phyloP scores from a whole-genome alignment of 2,797 vertebrate genomes.

The Scyliorhinus canicula region DNA sequence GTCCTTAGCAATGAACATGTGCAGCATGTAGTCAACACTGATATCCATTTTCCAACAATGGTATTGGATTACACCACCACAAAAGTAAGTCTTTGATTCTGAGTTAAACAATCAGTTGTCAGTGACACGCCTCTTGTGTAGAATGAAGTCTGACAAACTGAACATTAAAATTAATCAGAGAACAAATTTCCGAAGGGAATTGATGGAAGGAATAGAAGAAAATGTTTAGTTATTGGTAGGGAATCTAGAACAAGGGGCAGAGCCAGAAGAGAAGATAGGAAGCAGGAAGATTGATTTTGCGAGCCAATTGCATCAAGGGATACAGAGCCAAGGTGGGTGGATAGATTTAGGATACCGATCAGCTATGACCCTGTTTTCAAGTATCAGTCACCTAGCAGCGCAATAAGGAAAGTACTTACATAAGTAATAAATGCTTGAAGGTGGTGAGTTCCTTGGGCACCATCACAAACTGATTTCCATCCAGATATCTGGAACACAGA shows the following conservation, averaged over 20 bases:
- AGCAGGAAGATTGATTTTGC: not conserved
- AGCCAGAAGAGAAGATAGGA: not conserved
- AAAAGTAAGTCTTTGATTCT: not conserved
- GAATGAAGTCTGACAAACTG: not conserved
- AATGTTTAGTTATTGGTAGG: too few relatives aligned
- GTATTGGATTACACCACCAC: not conserved
- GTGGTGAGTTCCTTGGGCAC: slow-evolving; percentile 90
- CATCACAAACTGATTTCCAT: slow-evolving; percentile 93
- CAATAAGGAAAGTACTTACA: slow-evolving; percentile 70
- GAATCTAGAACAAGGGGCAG: not conserved
- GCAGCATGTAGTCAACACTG: not conserved
- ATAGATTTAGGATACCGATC: not conserved
- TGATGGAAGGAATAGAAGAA: not conserved
- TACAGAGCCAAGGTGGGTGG: not conserved
- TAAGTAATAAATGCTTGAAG: slow-evolving; percentile 92
- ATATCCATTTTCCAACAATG: not conserved
- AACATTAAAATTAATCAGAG: not conserved
- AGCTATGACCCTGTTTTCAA: not conserved
- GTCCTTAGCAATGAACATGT: not conserved
- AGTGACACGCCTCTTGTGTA: too few relatives aligned
- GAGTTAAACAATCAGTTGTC: not conserved
- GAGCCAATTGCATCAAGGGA: not conserved
- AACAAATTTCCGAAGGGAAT: not conserved
- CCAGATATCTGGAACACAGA: slow-evolving; percentile 72
- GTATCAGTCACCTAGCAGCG: not conserved